phyloP scores from a whole-genome alignment of 1,140 invertebrate species.

The Leptinotarsa texana region DNA sequence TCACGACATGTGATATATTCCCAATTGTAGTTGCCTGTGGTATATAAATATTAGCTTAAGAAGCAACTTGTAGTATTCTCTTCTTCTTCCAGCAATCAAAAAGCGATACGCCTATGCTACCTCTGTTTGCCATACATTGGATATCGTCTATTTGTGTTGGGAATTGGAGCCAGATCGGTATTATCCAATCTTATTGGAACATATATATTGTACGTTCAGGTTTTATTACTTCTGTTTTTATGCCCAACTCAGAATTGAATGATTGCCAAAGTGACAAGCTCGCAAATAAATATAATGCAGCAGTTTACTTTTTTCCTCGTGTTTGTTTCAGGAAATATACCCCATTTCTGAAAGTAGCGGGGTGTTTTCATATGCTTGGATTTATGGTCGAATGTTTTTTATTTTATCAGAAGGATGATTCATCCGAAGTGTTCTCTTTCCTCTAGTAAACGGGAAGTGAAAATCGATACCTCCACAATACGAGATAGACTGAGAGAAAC shows the following conservation, averaged over 20 bases:
- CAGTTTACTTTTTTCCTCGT: neutral
- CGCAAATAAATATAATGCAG: neutral
- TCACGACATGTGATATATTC: too few species aligned
- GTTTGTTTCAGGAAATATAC: neutral
- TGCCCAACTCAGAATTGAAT: neutral
- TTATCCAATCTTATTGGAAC: conserved; percentile 3
- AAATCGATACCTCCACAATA: too few species aligned
- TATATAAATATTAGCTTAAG: too few species aligned
- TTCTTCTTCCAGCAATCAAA: too few species aligned
- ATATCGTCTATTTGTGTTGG: neutral
- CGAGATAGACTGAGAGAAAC: too few species aligned
- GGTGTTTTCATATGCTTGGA: neutral
- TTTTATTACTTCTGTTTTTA: neutral
- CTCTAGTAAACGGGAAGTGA: neutral
- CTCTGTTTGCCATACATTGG: neutral
- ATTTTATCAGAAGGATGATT: neutral
- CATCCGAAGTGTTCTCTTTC: neutral
- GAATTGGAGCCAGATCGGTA: neutral
- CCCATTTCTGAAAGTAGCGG: neutral
- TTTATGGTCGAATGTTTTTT: neutral
- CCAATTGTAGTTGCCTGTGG: too few species aligned
- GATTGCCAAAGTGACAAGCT: neutral
- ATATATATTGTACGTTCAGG: conserved; percentile 1
- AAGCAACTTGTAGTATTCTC: too few species aligned
- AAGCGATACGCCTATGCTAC: neutral